A percentile compares a stretch with the other conserved stretches of the same genome.
Conservation (phyloP, 2,797 vertebrate genomes). For the Falco berigora region DNA sequence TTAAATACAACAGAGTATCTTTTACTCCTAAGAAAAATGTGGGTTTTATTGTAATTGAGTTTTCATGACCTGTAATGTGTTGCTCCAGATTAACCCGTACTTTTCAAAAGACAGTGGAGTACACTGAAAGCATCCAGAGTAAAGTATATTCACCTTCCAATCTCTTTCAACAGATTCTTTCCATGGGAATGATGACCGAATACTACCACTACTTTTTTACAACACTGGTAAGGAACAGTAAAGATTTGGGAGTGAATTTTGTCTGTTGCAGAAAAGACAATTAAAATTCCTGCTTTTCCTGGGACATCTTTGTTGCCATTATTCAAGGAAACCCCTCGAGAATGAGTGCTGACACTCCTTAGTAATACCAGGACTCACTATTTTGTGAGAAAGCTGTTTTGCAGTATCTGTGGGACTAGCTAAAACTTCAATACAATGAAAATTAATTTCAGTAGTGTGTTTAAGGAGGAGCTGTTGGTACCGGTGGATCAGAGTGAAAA, state of each 20-base stretch:
- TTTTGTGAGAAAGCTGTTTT: background rate
- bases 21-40: background rate
- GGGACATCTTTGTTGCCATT: background rate
- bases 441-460: background rate
- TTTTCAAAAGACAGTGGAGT: background rate
- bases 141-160: background rate
- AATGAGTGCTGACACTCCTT: background rate
- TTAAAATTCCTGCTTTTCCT: background rate
- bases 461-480: background rate
- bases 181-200: constrained; percentile 99
- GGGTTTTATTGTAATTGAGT: background rate
- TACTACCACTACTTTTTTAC: constrained; percentile 99
- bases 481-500: background rate
- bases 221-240: constrained; percentile 84
- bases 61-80: background rate
- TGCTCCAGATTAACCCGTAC: background rate
- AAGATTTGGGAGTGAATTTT: background rate
- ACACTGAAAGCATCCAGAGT: background rate
- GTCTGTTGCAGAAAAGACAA: background rate
- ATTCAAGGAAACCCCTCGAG: background rate
- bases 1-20: background rate
- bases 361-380: background rate
- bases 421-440: background rate
- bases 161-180: constrained; percentile 82
- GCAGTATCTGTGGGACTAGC: background rate